Percentiles rank a stretch among this genome's conserved stretches.
Evolutionary conservation across 2,797 vertebrate genomes (phyloP).

Genomic region (Typhlichthys eigenmanni): DNA sequence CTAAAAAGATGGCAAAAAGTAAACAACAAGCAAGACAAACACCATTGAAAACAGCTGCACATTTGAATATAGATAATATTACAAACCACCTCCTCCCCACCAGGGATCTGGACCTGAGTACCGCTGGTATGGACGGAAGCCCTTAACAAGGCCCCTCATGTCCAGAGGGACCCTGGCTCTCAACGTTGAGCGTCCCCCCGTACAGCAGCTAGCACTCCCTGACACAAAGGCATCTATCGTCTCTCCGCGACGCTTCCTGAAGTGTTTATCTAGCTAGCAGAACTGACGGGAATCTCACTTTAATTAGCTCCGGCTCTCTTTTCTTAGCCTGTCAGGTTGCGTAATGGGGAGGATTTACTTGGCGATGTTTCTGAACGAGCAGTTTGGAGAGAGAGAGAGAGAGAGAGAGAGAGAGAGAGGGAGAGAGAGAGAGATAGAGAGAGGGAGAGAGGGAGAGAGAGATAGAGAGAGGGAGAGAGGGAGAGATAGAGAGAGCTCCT

Average conservation of each 20-base stretch:
- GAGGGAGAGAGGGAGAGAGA: neutral
- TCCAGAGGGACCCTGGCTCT: conserved; percentile 67
- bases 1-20: conserved; percentile 2
- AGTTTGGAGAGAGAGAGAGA: conserved; percentile 55
- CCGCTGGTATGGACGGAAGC: no score
- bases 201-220: conserved; percentile 71
- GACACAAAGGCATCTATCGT: conserved; percentile 77
- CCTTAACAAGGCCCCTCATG: neutral
- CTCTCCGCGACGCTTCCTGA: conserved; percentile 77
- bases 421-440: neutral
- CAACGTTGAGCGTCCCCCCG: conserved; percentile 67
- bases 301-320: conserved; percentile 78
- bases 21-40: no score
- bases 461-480: neutral
- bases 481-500: conserved; percentile 53
- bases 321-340: conserved; percentile 67
- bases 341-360: conserved; percentile 69
- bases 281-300: conserved; percentile 79
- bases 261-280: conserved; percentile 81
- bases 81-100: neutral
- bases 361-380: conserved; percentile 74
- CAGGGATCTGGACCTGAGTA: no score
- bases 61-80: conserved; percentile 1
- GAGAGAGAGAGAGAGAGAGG: conserved; percentile 43
- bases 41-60: conserved; percentile 11